Evolutionary conservation across 2,113 vertebrate genomes (phyloP).

Genomic region (Quiscalus mexicanus): DNA sequence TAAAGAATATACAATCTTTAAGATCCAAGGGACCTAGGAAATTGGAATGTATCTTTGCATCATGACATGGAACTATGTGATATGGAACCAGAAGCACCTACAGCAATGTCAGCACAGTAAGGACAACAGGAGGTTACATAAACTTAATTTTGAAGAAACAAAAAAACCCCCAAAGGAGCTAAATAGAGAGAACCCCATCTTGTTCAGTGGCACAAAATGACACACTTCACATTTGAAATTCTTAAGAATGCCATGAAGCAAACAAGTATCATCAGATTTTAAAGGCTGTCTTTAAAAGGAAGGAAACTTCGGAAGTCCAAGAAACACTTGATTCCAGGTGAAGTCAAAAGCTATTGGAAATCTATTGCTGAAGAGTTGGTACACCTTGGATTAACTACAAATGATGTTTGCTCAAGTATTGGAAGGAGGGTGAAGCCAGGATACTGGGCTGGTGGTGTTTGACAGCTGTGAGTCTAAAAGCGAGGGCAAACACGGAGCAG

Average conservation of each 20-base stretch:
- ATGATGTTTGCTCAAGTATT: background rate
- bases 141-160: background rate
- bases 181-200: background rate
- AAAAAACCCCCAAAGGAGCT: background rate
- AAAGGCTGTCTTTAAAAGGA: background rate
- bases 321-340: background rate
- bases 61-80: background rate
- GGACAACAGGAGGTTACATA: background rate
- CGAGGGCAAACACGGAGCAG: background rate
- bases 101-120: background rate
- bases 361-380: background rate
- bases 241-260: background rate
- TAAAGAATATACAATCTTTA: background rate
- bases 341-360: background rate
- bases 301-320: background rate
- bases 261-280: background rate
- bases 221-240: background rate
- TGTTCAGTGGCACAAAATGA: background rate
- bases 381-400: background rate
- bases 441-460: background rate
- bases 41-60: background rate
- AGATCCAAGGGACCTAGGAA: background rate
- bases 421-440: background rate
- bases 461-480: background rate
- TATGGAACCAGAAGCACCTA: background rate